A percentile compares a stretch with the other conserved stretches of the same genome.
phyloP scores from a whole-genome alignment of 2,888 invertebrate genomes.

The Apamea epomidion region DNA sequence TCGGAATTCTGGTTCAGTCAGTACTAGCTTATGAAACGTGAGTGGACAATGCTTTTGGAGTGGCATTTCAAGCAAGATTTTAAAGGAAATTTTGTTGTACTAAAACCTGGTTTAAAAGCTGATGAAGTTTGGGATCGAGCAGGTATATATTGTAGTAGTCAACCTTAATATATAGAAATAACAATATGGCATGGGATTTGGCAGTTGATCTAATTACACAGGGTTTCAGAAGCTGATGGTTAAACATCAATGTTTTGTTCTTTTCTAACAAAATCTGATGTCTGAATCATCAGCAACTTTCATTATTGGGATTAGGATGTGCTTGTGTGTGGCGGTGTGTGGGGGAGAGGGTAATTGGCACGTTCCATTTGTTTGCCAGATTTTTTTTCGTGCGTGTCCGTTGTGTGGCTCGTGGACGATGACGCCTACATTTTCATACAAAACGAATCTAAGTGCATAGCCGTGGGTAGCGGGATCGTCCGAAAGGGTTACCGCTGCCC shows the following conservation, averaged over 20 bases:
- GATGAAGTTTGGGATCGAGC: not conserved
- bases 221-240: not conserved
- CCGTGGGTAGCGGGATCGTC: too few species aligned
- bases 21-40: not conserved
- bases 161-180: not conserved
- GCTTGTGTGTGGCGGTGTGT: not conserved
- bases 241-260: not conserved
- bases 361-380: not conserved
- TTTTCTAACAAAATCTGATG: too few species aligned
- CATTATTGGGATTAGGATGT: not conserved
- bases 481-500: too few species aligned
- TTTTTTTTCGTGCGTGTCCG: too few species aligned
- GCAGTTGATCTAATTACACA: not conserved
- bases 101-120: not conserved
- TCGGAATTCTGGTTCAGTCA: not conserved
- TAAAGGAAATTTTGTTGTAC: not conserved
- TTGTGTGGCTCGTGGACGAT: not conserved
- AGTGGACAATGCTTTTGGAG: constrained; percentile 12
- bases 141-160: not conserved
- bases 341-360: too few species aligned
- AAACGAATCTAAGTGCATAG: not conserved
- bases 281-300: not conserved
- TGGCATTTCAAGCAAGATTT: constrained; percentile 1
- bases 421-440: not conserved
- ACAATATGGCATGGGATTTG: not conserved